phyloP scores from a whole-genome alignment of 2,797 vertebrate genomes.

The Neoniphon sammara region DNA sequence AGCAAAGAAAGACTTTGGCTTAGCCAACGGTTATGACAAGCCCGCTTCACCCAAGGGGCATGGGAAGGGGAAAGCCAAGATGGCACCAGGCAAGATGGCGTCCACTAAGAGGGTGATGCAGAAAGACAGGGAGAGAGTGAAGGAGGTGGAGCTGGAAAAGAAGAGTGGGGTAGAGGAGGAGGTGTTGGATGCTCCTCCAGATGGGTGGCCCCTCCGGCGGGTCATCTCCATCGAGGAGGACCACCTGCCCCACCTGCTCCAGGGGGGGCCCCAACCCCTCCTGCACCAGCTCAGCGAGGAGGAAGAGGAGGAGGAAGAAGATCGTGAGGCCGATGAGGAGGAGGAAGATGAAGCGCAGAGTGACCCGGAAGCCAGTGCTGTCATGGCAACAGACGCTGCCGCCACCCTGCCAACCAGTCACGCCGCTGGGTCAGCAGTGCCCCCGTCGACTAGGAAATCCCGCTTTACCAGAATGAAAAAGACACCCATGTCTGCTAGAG shows the following conservation, averaged over 20 bases:
- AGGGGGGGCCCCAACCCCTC: constrained; percentile 75
- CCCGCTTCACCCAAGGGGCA: constrained; percentile 17
- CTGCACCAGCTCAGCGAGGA: constrained; percentile 84
- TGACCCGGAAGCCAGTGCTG: constrained; percentile 54
- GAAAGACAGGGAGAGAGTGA: constrained; percentile 49
- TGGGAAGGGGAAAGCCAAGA: constrained; percentile 56
- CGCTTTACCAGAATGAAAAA: constrained; percentile 31
- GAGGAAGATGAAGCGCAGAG: constrained; percentile 55
- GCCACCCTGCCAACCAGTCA: not conserved
- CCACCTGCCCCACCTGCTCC: constrained; percentile 89
- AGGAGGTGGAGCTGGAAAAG: constrained; percentile 49
- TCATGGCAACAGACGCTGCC: constrained; percentile 5
- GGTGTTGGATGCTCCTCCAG: constrained; percentile 58
- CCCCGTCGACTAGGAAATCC: constrained; percentile 28
- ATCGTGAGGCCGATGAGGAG: constrained; percentile 14
- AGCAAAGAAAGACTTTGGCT: constrained; percentile 46
- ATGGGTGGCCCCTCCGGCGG: constrained; percentile 82
- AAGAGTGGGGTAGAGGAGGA: constrained; percentile 47
- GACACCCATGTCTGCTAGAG: constrained; percentile 73
- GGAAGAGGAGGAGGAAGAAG: constrained; percentile 63
- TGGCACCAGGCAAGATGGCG: constrained; percentile 5
- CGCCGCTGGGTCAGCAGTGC: not conserved
- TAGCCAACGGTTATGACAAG: constrained; percentile 49
- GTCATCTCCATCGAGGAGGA: constrained; percentile 97
- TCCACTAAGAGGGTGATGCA: constrained; percentile 24